These are phyloP conservation scores for Melanerpes formicivorus DNA, from an alignment of 2,113 vertebrate genomes.

Conservation along the genomic window DNA sequence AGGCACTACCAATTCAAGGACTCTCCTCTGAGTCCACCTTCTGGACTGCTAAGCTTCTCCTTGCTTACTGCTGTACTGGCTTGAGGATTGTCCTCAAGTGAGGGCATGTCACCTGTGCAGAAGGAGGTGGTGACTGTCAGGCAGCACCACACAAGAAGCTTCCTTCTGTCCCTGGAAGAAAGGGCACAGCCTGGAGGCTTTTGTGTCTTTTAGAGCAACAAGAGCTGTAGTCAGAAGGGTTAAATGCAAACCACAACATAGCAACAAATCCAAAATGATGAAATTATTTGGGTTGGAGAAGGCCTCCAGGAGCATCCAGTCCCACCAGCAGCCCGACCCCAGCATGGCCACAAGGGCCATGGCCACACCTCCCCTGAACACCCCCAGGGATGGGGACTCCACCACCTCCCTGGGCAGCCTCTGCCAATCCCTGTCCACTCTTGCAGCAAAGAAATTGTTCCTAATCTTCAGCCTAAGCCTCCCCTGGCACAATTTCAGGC, in stretches of 20 bases:
- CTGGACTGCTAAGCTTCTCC: conserved; percentile 1
- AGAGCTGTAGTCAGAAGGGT: background rate
- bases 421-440: no score
- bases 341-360: no score
- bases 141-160: background rate
- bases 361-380: no score
- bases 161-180: background rate
- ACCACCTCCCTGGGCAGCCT: no score
- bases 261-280: background rate
- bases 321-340: no score
- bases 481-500: no score
- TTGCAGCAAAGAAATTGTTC: no score
- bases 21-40: background rate
- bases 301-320: no score
- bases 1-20: background rate
- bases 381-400: no score
- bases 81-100: background rate
- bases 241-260: background rate
- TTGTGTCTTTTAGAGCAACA: background rate
- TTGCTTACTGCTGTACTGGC: background rate
- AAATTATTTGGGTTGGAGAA: no score
- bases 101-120: background rate
- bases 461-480: no score
- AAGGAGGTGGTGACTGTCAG: background rate
- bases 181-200: background rate